Base-by-base conservation (phyloP, 1,140 invertebrate genomes). In the Drosophila subobscura region DNA sequence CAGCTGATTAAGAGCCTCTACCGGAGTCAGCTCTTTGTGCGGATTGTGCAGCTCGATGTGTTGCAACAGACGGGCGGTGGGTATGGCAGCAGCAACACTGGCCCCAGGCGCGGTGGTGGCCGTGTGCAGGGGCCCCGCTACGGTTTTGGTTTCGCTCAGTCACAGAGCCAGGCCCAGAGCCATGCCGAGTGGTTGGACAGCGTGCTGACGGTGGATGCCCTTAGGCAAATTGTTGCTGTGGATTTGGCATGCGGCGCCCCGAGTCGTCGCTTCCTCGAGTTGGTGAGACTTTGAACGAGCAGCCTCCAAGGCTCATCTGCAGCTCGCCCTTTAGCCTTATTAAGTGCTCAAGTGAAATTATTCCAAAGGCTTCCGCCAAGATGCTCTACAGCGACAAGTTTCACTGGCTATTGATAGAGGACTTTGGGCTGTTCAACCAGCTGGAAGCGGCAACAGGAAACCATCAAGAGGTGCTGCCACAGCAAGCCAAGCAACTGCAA, bases 361-460 rank as follows among this genome's bases (percentile, higher is more conserved):
- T 85, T 86, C 73, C 59, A 71, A 85, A 79, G 90, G 90, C 84
- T 79, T 91, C 90, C 65, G 68, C 73, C 64, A 91, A 90, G 85
- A 81, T 81, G 74, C 68, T 91, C 61, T 91, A 89, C 70, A 91
- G 83, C 72, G 81, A 91, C 68, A 79, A 89, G 77, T 90, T 89
- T 90, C 90, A 91, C 75, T 91, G 90, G 90, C 73, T 91, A 79
- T 80, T 91, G 90, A 89, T 91, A 74, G 90, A 91, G 88, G 90
- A 91, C 84, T 90, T 89, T 12, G 72, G 66, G 66, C 51, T 67
- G 80, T 12, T 33, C 29, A 12, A 16, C 20, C 25, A 14, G n/a
- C n/a, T n/a, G 40, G 29, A n/a, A 20, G 42, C 20, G 12, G 16
- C 20, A 42, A 4, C 42, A 33, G n/a, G 54, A 68, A 52, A 49